These are phyloP conservation scores for Condylostylus longicornis DNA, from an alignment of 1,140 invertebrate genomes.

Conservation along the genomic window DNA sequence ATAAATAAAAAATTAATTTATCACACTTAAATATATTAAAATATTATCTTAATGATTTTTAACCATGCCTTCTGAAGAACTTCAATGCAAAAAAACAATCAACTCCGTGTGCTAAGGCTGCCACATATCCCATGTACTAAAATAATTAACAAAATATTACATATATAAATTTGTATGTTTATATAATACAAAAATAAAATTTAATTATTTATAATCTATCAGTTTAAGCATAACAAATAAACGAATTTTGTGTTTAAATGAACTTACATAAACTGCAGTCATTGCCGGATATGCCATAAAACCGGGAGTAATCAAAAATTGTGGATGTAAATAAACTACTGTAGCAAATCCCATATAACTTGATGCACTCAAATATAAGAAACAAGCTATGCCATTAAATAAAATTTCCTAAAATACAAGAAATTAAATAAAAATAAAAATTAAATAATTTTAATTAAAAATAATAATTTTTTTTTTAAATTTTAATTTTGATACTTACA, in stretches of 20 bases:
- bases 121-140: slow-evolving; percentile 55
- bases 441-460: not conserved
- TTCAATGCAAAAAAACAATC: slow-evolving; percentile 57
- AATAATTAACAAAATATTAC: slow-evolving; percentile 23
- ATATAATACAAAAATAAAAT: not conserved
- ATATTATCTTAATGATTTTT: no score
- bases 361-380: slow-evolving; percentile 58
- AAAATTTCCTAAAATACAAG: slow-evolving; percentile 50
- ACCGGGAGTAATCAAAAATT: slow-evolving; percentile 37
- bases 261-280: slow-evolving; percentile 67
- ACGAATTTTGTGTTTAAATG: no score
- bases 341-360: slow-evolving; percentile 60
- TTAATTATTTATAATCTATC: not conserved
- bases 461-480: no score
- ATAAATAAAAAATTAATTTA: no score
- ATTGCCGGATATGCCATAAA: slow-evolving; percentile 62
- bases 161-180: not conserved
- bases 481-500: slow-evolving; percentile 45
- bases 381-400: slow-evolving; percentile 56
- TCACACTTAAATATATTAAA: no score
- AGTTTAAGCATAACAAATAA: no score
- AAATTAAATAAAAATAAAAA: slow-evolving; percentile 3
- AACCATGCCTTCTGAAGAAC: slow-evolving; percentile 47
- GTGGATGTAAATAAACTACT: slow-evolving; percentile 54
- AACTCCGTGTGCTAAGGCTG: slow-evolving; percentile 52